Conservation (phyloP, 1,140 invertebrate species). For the Venturia canescens region DNA sequence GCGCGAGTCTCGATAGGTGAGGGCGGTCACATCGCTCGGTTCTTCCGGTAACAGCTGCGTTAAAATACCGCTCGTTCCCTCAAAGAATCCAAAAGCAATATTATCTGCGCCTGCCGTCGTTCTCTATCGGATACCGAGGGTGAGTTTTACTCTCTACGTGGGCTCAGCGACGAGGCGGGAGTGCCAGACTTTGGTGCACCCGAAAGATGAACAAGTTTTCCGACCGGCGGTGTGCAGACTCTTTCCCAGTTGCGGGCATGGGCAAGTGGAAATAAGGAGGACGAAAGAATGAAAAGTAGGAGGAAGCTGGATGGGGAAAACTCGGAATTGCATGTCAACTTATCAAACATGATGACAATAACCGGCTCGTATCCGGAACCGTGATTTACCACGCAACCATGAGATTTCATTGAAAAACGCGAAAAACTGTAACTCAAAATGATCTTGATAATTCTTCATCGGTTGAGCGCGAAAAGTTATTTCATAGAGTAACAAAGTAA, state of each 20-base stretch:
- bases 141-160: constrained; percentile 40
- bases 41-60: constrained; percentile 69
- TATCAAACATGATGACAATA: background rate
- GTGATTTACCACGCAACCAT: too few species aligned
- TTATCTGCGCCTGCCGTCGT: constrained; percentile 54
- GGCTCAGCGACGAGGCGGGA: background rate
- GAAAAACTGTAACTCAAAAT: too few species aligned
- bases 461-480: too few species aligned
- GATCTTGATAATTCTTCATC: too few species aligned
- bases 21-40: constrained; percentile 44
- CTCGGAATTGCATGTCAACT: background rate
- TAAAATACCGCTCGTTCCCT: constrained; percentile 62
- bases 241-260: background rate
- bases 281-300: background rate
- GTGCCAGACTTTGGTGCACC: background rate
- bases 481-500: too few species aligned
- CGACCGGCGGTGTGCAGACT: background rate
- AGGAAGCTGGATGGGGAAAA: background rate
- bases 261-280: background rate
- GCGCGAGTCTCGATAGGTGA: background rate
- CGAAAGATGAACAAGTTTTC: constrained; percentile 12
- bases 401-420: too few species aligned
- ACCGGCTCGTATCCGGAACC: too few species aligned
- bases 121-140: constrained; percentile 48
- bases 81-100: constrained; percentile 70